Conservation (phyloP, 2,113 vertebrate genomes). For the Corythornis vintsioides region DNA sequence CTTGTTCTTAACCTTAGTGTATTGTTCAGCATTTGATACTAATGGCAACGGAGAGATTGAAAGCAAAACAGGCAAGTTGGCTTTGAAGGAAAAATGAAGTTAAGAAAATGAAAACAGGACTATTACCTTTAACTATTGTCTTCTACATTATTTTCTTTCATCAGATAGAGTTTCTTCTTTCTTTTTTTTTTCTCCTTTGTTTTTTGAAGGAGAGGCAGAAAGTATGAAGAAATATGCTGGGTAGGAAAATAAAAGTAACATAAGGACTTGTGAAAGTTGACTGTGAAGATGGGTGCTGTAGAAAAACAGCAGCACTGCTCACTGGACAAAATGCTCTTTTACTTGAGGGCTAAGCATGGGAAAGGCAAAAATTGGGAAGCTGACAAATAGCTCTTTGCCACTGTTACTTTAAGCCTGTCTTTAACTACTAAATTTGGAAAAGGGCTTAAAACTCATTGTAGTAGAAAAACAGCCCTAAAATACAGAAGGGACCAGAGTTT, state of each 20-base stretch:
- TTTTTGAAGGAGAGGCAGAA: background rate
- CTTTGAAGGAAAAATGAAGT: background rate
- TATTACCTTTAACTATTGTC: background rate
- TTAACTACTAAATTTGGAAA: background rate
- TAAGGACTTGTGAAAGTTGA: background rate
- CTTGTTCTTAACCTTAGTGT: background rate
- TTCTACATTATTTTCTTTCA: background rate
- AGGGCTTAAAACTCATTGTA: background rate
- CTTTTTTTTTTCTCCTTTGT: background rate
- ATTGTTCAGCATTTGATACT: background rate
- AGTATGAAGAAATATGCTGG: background rate
- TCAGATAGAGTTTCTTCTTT: background rate
- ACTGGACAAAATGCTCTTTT: background rate
- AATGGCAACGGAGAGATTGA: background rate
- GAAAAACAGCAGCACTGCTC: background rate
- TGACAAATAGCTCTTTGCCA: background rate
- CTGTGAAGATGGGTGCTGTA: background rate
- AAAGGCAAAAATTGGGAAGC: background rate
- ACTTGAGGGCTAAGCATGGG: background rate
- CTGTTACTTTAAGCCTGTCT: background rate
- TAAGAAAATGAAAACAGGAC: background rate
- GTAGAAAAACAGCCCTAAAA: background rate
- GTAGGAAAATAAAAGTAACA: background rate
- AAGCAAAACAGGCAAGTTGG: background rate
- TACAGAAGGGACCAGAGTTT: background rate